A percentile compares a stretch with the other conserved stretches of the same genome.
Conservation (phyloP, 1,140 invertebrate genomes). For the Hyposmocoma kahamanoa region DNA sequence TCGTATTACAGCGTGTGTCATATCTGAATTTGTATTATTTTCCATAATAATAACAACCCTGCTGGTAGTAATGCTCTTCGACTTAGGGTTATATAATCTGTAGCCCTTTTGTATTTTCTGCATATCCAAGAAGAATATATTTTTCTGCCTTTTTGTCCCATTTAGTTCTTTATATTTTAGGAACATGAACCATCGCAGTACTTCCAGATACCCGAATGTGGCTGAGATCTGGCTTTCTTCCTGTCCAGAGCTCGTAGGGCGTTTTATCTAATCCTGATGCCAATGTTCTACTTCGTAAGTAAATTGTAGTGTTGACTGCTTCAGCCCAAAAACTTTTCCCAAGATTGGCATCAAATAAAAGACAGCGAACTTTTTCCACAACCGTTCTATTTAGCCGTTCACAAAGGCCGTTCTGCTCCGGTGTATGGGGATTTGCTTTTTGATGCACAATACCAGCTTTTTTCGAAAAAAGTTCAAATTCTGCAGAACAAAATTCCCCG, state of each 20-base stretch:
- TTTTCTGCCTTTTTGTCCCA: slow-evolving; percentile 28
- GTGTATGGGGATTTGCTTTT: slow-evolving; percentile 45
- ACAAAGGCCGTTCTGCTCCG: slow-evolving; percentile 65
- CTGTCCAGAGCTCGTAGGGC: slow-evolving; percentile 38
- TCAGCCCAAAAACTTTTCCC: slow-evolving; percentile 55
- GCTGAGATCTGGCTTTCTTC: slow-evolving; percentile 33
- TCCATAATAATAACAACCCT: slow-evolving; percentile 29
- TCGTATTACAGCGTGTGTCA: neutral
- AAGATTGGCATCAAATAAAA: slow-evolving; percentile 40
- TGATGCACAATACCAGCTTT: slow-evolving; percentile 39
- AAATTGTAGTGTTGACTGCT: slow-evolving; percentile 24
- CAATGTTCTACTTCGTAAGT: slow-evolving; percentile 16
- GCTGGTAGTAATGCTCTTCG: slow-evolving; percentile 25
- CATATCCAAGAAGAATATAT: slow-evolving; percentile 42
- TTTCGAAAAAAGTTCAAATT: slow-evolving; percentile 21
- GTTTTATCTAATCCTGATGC: slow-evolving; percentile 24
- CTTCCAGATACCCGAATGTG: slow-evolving; percentile 45
- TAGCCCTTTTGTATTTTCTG: slow-evolving; percentile 35
- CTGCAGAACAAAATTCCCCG: slow-evolving; percentile 32
- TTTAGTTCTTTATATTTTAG: slow-evolving; percentile 27
- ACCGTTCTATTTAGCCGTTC: slow-evolving; percentile 23
- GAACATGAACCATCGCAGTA: slow-evolving; percentile 21
- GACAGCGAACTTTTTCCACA: slow-evolving; percentile 24
- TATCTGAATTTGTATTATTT: neutral
- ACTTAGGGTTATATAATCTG: slow-evolving; percentile 43